Conservation (phyloP, 2,888 invertebrate genomes). For the Notodonta ziczac region DNA sequence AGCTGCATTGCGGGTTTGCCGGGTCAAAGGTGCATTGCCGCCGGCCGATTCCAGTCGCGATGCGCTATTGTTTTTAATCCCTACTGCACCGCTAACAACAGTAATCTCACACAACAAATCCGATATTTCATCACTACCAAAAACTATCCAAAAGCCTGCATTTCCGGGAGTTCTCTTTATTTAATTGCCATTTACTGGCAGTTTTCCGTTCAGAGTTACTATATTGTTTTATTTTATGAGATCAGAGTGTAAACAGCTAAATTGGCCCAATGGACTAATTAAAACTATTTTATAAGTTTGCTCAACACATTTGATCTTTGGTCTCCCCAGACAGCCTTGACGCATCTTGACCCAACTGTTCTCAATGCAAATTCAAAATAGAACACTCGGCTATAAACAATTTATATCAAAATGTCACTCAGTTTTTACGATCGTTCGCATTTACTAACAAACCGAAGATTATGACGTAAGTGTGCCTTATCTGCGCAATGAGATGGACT, state of each 20-base stretch:
- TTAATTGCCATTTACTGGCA: no score
- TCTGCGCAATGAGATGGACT: constrained; percentile 27
- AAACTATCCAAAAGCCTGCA: no score
- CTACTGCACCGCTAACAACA: constrained; percentile 19
- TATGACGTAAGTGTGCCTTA: constrained; percentile 28
- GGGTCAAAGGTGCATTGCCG: constrained; percentile 72
- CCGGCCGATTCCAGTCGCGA: constrained; percentile 55
- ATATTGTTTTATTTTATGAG: constrained; percentile 10
- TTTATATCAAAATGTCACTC: constrained; percentile 42
- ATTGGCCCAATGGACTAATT: constrained; percentile 26
- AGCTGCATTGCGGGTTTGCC: constrained; percentile 72
- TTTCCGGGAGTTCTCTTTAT: no score
- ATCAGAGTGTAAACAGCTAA: constrained; percentile 7
- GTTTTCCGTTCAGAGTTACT: constrained; percentile 10
- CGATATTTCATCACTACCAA: no score
- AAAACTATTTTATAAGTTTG: constrained; percentile 39
- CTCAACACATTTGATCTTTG: constrained; percentile 39
- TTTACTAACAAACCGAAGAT: constrained; percentile 15
- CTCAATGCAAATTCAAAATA: constrained; percentile 51
- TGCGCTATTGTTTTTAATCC: constrained; percentile 42
- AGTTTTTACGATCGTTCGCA: constrained; percentile 19
- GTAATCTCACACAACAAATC: not conserved
- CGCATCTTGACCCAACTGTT: constrained; percentile 50
- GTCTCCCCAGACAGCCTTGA: constrained; percentile 47
- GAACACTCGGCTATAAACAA: constrained; percentile 39